Evolutionary conservation across 2,113 vertebrate genomes (phyloP).

Genomic region (Vicugna pacos): DNA sequence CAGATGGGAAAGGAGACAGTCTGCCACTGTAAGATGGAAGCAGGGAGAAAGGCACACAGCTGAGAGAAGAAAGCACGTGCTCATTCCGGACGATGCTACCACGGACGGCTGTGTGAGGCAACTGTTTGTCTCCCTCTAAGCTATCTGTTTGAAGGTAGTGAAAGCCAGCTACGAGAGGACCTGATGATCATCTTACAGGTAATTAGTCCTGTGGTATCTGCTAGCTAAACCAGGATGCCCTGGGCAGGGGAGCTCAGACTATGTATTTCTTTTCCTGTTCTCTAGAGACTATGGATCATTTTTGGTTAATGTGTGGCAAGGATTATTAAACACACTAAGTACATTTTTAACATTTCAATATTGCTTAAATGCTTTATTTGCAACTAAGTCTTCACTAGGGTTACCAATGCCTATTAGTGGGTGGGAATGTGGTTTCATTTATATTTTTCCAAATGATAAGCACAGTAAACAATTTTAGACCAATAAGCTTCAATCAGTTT

Average conservation of each 20-base stretch:
- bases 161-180: not conserved
- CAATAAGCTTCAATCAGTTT: not conserved
- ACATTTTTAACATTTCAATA: not conserved
- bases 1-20: not conserved
- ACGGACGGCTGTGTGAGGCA: not conserved
- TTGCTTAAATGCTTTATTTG: not conserved
- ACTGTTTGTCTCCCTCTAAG: not conserved
- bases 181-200: not conserved
- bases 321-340: not conserved
- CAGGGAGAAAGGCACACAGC: not conserved
- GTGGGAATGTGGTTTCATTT: not conserved
- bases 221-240: not conserved
- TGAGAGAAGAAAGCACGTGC: not conserved
- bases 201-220: not conserved
- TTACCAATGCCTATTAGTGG: not conserved
- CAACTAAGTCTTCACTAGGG: not conserved
- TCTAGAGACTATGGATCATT: not conserved
- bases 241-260: not conserved
- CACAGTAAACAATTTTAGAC: not conserved
- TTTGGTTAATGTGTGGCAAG: not conserved
- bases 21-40: not conserved
- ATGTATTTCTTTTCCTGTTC: not conserved
- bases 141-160: not conserved
- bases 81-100: not conserved
- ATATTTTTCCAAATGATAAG: slow-evolving; percentile 26